Percentiles rank a stretch among this genome's conserved stretches.
These are phyloP conservation scores for Phyllotreta cruciferae DNA, from an alignment of 2,888 invertebrate genomes.

Conservation along the genomic window DNA sequence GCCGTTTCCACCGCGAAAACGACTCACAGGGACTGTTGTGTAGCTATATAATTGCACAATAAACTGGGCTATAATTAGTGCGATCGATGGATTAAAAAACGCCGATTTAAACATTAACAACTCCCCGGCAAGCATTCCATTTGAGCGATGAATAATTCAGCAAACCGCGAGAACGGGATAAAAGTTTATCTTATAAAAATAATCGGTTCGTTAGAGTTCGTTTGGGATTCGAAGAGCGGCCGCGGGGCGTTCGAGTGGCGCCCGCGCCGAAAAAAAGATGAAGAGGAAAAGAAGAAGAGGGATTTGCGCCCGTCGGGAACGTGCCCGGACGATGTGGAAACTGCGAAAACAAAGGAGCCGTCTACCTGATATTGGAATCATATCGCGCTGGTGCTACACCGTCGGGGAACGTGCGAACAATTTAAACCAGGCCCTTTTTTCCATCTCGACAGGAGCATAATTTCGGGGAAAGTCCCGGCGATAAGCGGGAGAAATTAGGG, in stretches of 20 bases:
- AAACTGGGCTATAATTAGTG: too few relatives aligned
- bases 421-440: constrained; percentile 23
- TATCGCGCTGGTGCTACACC: constrained; percentile 45
- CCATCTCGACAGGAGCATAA: too few relatives aligned
- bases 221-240: constrained; percentile 52
- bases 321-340: constrained; percentile 50
- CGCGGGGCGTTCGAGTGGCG: constrained; percentile 49
- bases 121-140: constrained; percentile 31
- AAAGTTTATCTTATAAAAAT: constrained; percentile 51
- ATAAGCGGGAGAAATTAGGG: too few relatives aligned
- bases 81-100: too few relatives aligned
- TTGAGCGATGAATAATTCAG: constrained; percentile 45
- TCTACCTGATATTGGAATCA: constrained; percentile 39
- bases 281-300: constrained; percentile 48
- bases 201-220: constrained; percentile 55
- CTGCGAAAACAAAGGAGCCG: constrained; percentile 52
- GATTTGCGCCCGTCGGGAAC: constrained; percentile 52
- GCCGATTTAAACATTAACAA: too few relatives aligned
- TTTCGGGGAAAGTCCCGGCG: too few relatives aligned
- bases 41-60: constrained; percentile 20
- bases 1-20: constrained; percentile 36
- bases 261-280: constrained; percentile 48
- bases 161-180: constrained; percentile 38
- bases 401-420: constrained; percentile 21
- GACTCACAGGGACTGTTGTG: constrained; percentile 37